Base-by-base conservation (phyloP, 2,113 vertebrate genomes). In the Sinocyclocheilus anophthalmus region DNA sequence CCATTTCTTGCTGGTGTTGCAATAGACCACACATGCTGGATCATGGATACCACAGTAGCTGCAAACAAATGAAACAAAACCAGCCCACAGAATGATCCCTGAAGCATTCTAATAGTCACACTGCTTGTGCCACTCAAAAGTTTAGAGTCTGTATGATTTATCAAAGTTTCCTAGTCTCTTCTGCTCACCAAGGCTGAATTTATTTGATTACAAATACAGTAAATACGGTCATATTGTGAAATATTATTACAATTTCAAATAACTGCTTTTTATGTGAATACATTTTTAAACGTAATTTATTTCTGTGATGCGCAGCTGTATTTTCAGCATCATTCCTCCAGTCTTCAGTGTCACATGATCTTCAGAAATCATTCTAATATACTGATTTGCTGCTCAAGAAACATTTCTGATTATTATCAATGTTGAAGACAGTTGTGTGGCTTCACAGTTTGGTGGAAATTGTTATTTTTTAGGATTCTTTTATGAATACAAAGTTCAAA, bases 1-100 rank as follows among this genome's bases (percentile, higher is more conserved):
- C 98, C 98, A 99, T 91, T 99, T 99, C 91, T 99, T 99, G 95
- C 98, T 99, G 92, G 98, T 99, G 88, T 99, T 99, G 90, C 98
- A 99, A 93, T 99, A 99, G 77, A 99, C 98, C 85, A 99, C 98
- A 84, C 98, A 99, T 0, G 97, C 98, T 83, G 98, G 98, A 90
- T 99, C 98, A 8, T 99, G 98, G 90, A 99, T 99, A 10, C 98
- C 98, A 84, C 98, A 99, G 93, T 99, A 99, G 91, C 98, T 90
- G 1, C 10, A 14, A 48, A 33, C 22, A 80, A 1, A 70, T n/a
- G 0, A 24, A 50, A 50, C 6, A 48, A 69, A 81, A 70, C 3
- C 42, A 73, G 73, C 13, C 9, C 10, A 79, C 11, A 55, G 3
- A 83, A 83, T 37, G 6, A 14, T 8, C 11, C 10, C 42, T 45